Conservation (phyloP, 2,113 vertebrate species). For the Calidris pugnax region DNA sequence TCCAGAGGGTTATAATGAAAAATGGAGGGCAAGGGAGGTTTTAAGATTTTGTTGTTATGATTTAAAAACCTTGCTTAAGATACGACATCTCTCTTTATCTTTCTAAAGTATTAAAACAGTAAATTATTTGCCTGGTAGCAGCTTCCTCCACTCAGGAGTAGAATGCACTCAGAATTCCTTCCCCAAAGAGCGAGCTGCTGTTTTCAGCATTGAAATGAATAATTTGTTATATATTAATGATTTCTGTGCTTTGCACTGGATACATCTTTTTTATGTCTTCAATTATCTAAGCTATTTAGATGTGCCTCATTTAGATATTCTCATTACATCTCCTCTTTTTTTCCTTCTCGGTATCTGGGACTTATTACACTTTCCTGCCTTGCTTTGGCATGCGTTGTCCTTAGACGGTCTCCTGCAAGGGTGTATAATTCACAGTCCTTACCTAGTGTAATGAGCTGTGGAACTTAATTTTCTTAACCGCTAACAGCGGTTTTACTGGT, state of each 20-base stretch:
- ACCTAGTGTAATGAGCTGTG: neutral
- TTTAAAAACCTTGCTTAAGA: neutral
- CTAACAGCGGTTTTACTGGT: neutral
- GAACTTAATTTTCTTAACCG: neutral
- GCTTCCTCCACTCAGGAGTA: neutral
- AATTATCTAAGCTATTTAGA: neutral
- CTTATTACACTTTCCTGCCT: neutral
- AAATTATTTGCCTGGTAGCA: neutral
- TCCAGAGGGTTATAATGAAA: neutral
- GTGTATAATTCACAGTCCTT: neutral
- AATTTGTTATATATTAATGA: neutral
- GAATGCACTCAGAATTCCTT: neutral
- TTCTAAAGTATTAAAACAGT: neutral
- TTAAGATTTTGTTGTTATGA: neutral
- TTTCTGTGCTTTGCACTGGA: neutral
- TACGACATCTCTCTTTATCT: neutral
- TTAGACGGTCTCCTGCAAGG: neutral
- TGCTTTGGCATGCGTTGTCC: neutral
- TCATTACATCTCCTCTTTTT: neutral
- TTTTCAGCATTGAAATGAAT: neutral
- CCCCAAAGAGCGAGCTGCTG: neutral
- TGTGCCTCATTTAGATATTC: constrained; percentile 6
- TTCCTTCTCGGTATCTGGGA: neutral
- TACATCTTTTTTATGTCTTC: neutral
- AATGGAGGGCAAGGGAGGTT: neutral